phyloP scores from a whole-genome alignment of 2,113 vertebrate species.

The Mirza zaza region DNA sequence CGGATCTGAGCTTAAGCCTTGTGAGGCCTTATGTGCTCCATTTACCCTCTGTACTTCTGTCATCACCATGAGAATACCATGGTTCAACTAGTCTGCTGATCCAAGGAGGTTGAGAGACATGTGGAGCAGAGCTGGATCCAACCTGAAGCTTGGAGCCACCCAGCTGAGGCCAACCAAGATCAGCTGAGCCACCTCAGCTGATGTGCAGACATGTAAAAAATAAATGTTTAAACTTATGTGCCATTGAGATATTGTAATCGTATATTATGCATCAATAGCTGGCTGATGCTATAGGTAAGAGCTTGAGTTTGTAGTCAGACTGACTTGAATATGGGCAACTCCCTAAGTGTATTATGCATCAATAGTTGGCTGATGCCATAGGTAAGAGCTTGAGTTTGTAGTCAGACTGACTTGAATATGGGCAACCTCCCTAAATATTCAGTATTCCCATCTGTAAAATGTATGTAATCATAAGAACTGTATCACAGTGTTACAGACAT shows the following conservation, averaged over 20 bases:
- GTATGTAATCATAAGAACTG: neutral
- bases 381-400: constrained; percentile 3
- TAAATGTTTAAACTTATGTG: neutral
- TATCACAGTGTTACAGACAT: neutral
- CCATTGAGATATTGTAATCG: neutral
- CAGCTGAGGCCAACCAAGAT: neutral
- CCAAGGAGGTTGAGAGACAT: neutral
- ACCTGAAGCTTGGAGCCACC: neutral
- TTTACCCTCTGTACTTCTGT: neutral
- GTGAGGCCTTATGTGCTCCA: neutral
- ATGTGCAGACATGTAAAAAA: neutral
- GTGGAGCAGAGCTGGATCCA: neutral
- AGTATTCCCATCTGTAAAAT: neutral
- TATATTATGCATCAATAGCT: neutral
- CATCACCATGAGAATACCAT: neutral
- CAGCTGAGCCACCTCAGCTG: neutral
- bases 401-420: neutral
- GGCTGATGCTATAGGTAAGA: neutral
- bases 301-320: neutral
- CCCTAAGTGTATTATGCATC: neutral
- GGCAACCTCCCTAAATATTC: neutral
- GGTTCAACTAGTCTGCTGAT: neutral
- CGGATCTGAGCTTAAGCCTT: neutral
- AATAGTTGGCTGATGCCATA: neutral
- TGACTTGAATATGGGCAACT: neutral